Evolutionary conservation across 2,113 vertebrate species (phyloP).

Genomic region (Steatornis caripensis): DNA sequence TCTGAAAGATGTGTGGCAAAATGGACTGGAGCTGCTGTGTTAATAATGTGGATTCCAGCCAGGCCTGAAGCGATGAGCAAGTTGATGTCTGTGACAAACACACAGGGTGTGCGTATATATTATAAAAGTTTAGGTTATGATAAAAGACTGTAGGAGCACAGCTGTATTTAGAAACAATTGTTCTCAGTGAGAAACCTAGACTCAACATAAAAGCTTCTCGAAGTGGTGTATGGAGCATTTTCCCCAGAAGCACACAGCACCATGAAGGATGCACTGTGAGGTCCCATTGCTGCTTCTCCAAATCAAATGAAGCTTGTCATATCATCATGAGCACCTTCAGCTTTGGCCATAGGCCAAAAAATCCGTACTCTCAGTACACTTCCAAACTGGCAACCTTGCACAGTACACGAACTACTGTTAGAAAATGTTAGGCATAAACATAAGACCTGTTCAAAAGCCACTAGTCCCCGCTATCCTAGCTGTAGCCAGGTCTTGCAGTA

Average conservation of each 20-base stretch:
- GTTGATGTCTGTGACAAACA: background rate
- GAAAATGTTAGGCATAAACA: background rate
- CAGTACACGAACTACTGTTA: background rate
- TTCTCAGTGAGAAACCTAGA: background rate
- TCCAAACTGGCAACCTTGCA: background rate
- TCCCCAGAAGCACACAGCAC: background rate
- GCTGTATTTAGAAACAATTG: background rate
- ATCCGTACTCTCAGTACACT: background rate
- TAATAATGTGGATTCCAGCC: background rate
- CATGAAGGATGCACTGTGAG: background rate
- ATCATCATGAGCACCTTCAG: background rate
- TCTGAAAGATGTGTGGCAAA: background rate
- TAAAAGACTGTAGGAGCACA: background rate
- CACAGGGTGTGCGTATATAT: background rate
- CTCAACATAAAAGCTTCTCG: background rate
- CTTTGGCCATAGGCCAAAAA: background rate
- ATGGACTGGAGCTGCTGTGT: background rate
- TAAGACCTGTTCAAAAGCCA: background rate
- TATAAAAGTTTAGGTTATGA: background rate
- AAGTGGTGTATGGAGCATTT: background rate
- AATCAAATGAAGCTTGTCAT: background rate
- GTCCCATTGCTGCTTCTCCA: background rate
- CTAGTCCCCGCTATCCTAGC: background rate
- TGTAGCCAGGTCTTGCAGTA: background rate
- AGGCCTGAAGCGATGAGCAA: background rate